phyloP scores from a whole-genome alignment of 2,888 invertebrate genomes.

The Disparrhopalites patrizii region DNA sequence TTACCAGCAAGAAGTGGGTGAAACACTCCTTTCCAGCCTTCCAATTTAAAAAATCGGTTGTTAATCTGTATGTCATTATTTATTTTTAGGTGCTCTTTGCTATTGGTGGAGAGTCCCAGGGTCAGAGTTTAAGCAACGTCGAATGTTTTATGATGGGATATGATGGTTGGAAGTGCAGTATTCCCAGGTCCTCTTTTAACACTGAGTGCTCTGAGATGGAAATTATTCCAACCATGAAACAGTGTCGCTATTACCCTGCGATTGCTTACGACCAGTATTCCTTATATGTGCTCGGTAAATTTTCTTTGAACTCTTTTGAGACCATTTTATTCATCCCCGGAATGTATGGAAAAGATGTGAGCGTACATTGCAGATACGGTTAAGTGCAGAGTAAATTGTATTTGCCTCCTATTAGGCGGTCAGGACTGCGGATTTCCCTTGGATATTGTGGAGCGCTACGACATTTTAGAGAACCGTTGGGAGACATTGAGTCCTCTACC shows the following conservation, averaged over 20 bases:
- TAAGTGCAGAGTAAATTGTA: not conserved
- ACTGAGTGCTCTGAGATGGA: conserved; percentile 44
- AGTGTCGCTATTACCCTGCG: conserved; percentile 49
- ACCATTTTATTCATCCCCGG: too few relatives aligned
- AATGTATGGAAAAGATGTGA: too few relatives aligned
- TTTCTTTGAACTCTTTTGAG: not conserved
- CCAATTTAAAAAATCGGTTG: too few relatives aligned
- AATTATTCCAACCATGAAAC: conserved; percentile 50
- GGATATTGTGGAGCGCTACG: conserved; percentile 49
- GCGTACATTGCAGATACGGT: not conserved
- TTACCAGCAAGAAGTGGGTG: conserved; percentile 44
- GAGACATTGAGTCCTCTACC: conserved; percentile 48
- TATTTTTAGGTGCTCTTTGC: conserved; percentile 49
- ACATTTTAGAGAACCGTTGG: conserved; percentile 49
- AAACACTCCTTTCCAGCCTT: too few relatives aligned
- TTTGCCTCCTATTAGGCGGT: conserved; percentile 44
- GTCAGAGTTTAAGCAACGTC: conserved; percentile 49
- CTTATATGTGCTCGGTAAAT: conserved; percentile 49
- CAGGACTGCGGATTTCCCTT: conserved; percentile 48
- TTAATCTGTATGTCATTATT: too few relatives aligned
- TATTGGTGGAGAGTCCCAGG: conserved; percentile 50
- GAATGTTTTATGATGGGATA: conserved; percentile 51
- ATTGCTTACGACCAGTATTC: conserved; percentile 49
- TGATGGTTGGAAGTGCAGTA: conserved; percentile 50
- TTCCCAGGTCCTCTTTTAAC: conserved; percentile 47